A percentile compares a stretch with the other conserved stretches of the same genome.
Evolutionary conservation across 2,888 invertebrate genomes (phyloP).

Genomic region (Caradrina kadenii): DNA sequence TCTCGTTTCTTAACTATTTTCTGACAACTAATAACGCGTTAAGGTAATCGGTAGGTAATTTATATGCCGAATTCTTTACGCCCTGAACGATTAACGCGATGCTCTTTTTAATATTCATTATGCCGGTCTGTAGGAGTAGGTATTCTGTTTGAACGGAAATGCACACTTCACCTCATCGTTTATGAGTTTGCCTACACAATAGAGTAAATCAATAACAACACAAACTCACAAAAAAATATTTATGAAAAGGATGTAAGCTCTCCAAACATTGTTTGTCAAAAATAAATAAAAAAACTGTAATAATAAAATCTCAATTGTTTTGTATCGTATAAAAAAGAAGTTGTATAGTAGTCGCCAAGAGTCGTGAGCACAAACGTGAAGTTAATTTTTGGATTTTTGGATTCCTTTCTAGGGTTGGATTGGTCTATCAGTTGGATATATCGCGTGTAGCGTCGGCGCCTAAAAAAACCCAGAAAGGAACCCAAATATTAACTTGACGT

Average conservation of each 20-base stretch:
- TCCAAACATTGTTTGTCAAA: slow-evolving; percentile 63
- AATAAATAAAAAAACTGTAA: slow-evolving; percentile 12
- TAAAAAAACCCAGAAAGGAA: too few species aligned
- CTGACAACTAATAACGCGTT: slow-evolving; percentile 82
- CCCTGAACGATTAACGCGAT: slow-evolving; percentile 80
- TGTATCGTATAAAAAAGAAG: slow-evolving; percentile 29
- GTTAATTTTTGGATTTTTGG: too few species aligned
- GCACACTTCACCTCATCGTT: slow-evolving; percentile 83
- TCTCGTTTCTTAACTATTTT: slow-evolving; percentile 74
- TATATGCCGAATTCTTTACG: slow-evolving; percentile 83
- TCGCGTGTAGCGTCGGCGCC: too few species aligned
- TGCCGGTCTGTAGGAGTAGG: slow-evolving; percentile 15
- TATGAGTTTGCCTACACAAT: slow-evolving; percentile 79
- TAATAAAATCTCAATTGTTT: slow-evolving; percentile 34
- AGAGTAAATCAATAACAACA: slow-evolving; percentile 76
- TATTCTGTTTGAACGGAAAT: slow-evolving; percentile 75
- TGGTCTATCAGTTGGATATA: too few species aligned
- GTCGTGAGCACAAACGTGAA: too few species aligned
- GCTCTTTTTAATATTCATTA: slow-evolving; percentile 75
- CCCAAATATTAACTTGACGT: too few species aligned
- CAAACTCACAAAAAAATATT: slow-evolving; percentile 70
- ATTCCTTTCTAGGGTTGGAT: too few species aligned
- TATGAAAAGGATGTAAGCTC: slow-evolving; percentile 59
- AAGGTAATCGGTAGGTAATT: slow-evolving; percentile 84
- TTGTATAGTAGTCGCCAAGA: too few species aligned